These are phyloP conservation scores for Listrodromus nycthemerus DNA, from an alignment of 2,888 invertebrate genomes.

Conservation along the genomic window DNA sequence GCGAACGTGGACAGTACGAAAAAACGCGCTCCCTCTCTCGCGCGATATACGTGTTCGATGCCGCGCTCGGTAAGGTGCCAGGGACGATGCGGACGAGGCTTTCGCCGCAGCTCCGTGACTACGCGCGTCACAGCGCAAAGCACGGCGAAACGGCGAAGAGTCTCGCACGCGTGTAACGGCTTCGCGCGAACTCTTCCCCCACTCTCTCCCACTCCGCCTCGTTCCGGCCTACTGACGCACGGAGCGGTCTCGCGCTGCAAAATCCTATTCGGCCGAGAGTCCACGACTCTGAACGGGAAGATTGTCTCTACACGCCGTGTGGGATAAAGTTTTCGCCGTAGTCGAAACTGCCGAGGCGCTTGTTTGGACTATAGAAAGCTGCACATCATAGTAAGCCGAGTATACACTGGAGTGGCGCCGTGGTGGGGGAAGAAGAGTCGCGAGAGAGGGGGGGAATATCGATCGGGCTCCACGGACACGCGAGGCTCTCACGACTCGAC, in stretches of 20 bases:
- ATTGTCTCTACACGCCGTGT: background rate
- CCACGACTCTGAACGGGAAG: background rate
- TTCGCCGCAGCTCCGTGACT: background rate
- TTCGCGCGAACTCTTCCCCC: slow-evolving; percentile 5
- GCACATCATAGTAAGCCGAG: slow-evolving; percentile 30
- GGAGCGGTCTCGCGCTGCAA: slow-evolving; percentile 6
- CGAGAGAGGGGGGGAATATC: slow-evolving; percentile 55
- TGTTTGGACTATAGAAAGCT: slow-evolving; percentile 26
- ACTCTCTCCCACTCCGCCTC: background rate
- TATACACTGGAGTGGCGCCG: slow-evolving; percentile 25
- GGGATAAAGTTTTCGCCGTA: slow-evolving; percentile 24
- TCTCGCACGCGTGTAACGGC: background rate
- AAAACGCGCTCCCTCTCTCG: slow-evolving; percentile 20
- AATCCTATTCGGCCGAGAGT: slow-evolving; percentile 8
- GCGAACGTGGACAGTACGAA: slow-evolving; percentile 35
- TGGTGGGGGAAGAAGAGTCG: slow-evolving; percentile 13
- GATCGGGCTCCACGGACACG: slow-evolving; percentile 45
- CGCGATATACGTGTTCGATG: slow-evolving; percentile 33
- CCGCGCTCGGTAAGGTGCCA: slow-evolving; percentile 19
- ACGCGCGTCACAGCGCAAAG: background rate
- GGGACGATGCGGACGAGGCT: background rate
- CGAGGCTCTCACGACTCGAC: slow-evolving; percentile 53
- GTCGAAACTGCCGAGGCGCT: slow-evolving; percentile 13
- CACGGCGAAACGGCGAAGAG: background rate
- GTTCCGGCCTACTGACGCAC: slow-evolving; percentile 28